Percentiles rank a stretch among this genome's conserved stretches.
Evolutionary conservation across 2,888 invertebrate species (phyloP).

Genomic region (Ryuthela nishihirai): DNA sequence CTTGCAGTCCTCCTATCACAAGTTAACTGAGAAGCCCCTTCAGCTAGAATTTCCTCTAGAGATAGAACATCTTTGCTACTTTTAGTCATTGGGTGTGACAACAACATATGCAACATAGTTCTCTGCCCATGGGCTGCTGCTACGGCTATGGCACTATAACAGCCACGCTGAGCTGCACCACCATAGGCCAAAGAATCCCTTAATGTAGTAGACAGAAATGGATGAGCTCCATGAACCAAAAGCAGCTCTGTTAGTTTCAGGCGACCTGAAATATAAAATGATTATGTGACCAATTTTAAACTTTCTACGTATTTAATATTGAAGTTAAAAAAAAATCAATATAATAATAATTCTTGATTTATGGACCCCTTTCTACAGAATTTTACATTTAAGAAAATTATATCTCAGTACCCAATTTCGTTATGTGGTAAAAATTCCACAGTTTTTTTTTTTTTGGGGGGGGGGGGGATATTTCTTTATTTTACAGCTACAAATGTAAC

Average conservation of each 20-base stretch:
- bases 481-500: too few species aligned
- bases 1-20: conserved; percentile 45
- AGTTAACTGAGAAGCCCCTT: conserved; percentile 59
- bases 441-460: too few species aligned
- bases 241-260: conserved; percentile 74
- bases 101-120: conserved; percentile 68
- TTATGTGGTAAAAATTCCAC: too few species aligned
- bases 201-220: conserved; percentile 77
- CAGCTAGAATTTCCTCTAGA: conserved; percentile 83
- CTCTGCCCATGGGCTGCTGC: conserved; percentile 85
- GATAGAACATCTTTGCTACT: conserved; percentile 71
- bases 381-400: too few species aligned
- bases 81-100: conserved; percentile 64
- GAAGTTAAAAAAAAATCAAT: too few species aligned
- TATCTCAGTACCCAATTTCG: too few species aligned
- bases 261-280: conserved; percentile 40
- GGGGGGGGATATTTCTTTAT: too few species aligned
- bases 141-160: conserved; percentile 82
- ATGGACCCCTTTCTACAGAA: too few species aligned
- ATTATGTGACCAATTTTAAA: too few species aligned
- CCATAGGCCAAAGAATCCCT: conserved; percentile 81
- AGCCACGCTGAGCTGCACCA: conserved; percentile 78
- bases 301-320: too few species aligned
- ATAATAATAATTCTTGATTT: too few species aligned
- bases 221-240: conserved; percentile 79